Percentiles rank a stretch among this genome's conserved stretches.
Evolutionary conservation across 1,140 invertebrate genomes (phyloP).

Genomic region (Nomia melanderi): DNA sequence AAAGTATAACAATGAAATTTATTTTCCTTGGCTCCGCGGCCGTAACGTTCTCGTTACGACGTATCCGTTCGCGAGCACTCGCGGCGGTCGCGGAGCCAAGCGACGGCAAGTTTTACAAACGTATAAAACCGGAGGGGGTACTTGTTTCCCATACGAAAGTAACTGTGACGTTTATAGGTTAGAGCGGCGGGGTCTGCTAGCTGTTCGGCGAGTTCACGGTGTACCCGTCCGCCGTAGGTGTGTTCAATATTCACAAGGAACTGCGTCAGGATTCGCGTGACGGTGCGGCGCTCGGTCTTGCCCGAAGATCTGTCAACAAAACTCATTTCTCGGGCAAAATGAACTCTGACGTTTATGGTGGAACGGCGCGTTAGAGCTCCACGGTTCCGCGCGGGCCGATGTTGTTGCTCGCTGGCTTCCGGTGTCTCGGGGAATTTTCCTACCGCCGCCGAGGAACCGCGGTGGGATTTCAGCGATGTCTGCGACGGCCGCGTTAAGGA

Average conservation of each 20-base stretch:
- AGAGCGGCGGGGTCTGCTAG: background rate
- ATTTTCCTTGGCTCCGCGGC: too few relatives aligned
- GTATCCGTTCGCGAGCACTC: background rate
- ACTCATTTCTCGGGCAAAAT: conserved; percentile 31
- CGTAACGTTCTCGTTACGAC: too few relatives aligned
- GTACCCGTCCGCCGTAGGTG: background rate
- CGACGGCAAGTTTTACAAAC: background rate
- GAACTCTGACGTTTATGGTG: conserved; percentile 44
- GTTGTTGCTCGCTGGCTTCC: background rate
- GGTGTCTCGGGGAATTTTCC: conserved; percentile 30
- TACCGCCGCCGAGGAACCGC: conserved; percentile 14
- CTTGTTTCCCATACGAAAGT: conserved; percentile 4
- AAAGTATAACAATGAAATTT: too few relatives aligned
- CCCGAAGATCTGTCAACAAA: background rate
- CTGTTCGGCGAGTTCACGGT: conserved; percentile 2
- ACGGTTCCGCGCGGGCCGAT: background rate
- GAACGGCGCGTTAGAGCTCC: background rate
- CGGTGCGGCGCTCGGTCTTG: conserved; percentile 5
- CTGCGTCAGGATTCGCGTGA: conserved; percentile 16
- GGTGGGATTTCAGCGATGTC: conserved; percentile 42
- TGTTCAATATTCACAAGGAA: conserved; percentile 19
- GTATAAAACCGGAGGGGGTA: background rate
- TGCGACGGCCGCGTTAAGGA: conserved; percentile 36
- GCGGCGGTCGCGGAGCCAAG: background rate
- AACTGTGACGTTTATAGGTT: conserved; percentile 29